A percentile compares a stretch with the other conserved stretches of the same genome.
phyloP scores from a whole-genome alignment of 2,797 vertebrate species.

The Onychomys torridus region DNA sequence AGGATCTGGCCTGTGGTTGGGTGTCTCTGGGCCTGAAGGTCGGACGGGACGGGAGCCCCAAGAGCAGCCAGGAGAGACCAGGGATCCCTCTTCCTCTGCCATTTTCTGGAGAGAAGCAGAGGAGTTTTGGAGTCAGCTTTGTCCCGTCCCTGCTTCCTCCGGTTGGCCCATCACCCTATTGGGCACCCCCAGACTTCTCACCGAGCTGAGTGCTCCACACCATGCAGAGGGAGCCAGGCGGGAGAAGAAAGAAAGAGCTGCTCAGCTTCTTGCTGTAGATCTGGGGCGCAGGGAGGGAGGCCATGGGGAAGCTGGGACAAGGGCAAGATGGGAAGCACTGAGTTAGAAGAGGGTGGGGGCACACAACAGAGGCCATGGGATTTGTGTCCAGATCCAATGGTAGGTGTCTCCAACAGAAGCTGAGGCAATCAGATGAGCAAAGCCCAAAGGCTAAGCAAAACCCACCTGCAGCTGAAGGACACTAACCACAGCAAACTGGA shows the following conservation, averaged over 20 bases:
- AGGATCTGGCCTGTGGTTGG: slow-evolving; percentile 94
- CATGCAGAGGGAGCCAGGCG: slow-evolving; percentile 93
- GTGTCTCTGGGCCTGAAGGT: slow-evolving; percentile 93
- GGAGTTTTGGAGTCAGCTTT: not conserved
- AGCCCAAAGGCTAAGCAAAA: not conserved
- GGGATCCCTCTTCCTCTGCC: slow-evolving; percentile 84
- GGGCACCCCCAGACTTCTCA: slow-evolving; percentile 76
- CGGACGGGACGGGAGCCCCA: slow-evolving; percentile 90
- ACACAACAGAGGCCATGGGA: not conserved
- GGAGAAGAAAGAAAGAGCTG: slow-evolving; percentile 91
- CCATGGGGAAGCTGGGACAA: slow-evolving; percentile 92
- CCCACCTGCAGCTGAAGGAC: not conserved
- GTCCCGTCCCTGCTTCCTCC: slow-evolving; percentile 1
- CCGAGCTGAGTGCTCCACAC: slow-evolving; percentile 91
- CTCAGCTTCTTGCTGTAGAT: slow-evolving; percentile 92
- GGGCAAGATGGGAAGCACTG: not conserved
- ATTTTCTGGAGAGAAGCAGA: slow-evolving; percentile 86
- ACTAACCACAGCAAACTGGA: not conserved
- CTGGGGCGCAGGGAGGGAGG: slow-evolving; percentile 92
- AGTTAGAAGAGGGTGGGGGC: not conserved
- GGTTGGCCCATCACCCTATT: not conserved
- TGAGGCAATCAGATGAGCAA: not conserved
- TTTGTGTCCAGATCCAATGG: not conserved
- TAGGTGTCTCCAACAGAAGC: not conserved
- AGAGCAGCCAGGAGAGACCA: slow-evolving; percentile 89